These are phyloP conservation scores for Cirrhinus molitorella DNA, from an alignment of 2,797 vertebrate species.

Conservation along the genomic window DNA sequence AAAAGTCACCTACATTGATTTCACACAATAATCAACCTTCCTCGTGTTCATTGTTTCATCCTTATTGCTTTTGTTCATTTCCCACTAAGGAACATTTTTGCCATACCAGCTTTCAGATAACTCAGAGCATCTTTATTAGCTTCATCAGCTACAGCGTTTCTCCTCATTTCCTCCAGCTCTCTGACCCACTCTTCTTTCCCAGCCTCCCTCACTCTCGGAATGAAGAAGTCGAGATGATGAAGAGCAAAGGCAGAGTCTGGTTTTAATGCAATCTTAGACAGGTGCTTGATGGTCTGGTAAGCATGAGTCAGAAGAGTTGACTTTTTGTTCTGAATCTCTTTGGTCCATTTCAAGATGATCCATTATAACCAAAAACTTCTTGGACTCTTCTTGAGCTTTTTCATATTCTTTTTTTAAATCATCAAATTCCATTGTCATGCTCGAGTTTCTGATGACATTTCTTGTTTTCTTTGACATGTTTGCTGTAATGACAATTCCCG, in stretches of 20 bases:
- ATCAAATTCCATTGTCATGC: background rate
- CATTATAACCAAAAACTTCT: background rate
- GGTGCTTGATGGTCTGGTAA: background rate
- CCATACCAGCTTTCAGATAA: background rate
- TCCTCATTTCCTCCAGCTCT: slow-evolving; percentile 7
- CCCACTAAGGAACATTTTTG: background rate
- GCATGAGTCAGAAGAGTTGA: background rate
- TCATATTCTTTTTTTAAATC: background rate
- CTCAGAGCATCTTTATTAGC: background rate
- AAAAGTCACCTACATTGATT: too few species aligned
- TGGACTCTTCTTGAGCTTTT: background rate
- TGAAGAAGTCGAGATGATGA: slow-evolving; percentile 15
- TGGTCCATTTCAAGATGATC: background rate
- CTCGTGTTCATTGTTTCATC: too few species aligned
- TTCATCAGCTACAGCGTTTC: background rate
- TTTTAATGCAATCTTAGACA: slow-evolving; percentile 3
- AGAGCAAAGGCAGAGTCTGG: slow-evolving; percentile 17
- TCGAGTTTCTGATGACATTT: background rate
- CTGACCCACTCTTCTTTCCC: background rate
- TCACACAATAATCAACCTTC: too few species aligned
- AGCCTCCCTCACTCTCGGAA: slow-evolving; percentile 12
- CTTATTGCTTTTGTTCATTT: too few species aligned
- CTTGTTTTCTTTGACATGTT: slow-evolving; percentile 7
- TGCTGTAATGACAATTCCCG: background rate
- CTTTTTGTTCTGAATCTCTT: background rate